phyloP scores from a whole-genome alignment of 2,888 invertebrate species.

The Alloplasta piceator region DNA sequence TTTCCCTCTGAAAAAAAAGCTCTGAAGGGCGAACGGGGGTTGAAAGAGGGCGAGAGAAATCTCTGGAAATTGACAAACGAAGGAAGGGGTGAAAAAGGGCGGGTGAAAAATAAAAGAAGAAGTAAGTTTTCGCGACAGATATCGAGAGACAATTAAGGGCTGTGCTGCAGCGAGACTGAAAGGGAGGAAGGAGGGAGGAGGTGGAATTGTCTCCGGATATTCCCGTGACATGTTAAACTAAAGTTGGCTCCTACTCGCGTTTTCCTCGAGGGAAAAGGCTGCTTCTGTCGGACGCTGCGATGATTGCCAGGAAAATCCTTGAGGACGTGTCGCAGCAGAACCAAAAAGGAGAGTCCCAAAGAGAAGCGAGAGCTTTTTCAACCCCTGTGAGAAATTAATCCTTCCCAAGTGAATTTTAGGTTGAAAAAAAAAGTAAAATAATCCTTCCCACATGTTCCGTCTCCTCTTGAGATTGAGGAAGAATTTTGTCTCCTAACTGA shows the following conservation, averaged over 20 bases:
- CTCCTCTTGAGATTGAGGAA: background rate
- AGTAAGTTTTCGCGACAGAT: conserved; percentile 27
- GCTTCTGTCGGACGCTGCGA: conserved; percentile 38
- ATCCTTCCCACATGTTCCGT: background rate
- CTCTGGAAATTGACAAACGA: conserved; percentile 23
- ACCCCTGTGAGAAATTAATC: conserved; percentile 36
- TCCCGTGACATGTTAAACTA: conserved; percentile 55
- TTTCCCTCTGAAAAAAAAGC: background rate
- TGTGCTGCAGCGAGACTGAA: conserved; percentile 29
- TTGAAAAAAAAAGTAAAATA: conserved; percentile 4
- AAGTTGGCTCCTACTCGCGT: conserved; percentile 49
- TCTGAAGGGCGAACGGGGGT: background rate
- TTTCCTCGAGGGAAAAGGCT: conserved; percentile 35
- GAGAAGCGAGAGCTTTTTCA: conserved; percentile 13
- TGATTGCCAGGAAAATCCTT: conserved; percentile 42
- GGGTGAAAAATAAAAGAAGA: no score
- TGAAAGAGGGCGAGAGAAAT: conserved; percentile 3
- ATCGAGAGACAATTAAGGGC: conserved; percentile 54
- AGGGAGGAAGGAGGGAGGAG: background rate
- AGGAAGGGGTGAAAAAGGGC: background rate
- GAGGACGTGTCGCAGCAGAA: conserved; percentile 10
- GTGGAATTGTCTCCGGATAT: conserved; percentile 41
- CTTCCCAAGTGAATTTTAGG: conserved; percentile 17
- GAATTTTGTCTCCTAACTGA: no score
- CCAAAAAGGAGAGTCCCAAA: conserved; percentile 12